Percentiles rank a stretch among this genome's conserved stretches.
These are phyloP conservation scores for Neogale vison DNA, from an alignment of 2,113 vertebrate species.

Conservation along the genomic window DNA sequence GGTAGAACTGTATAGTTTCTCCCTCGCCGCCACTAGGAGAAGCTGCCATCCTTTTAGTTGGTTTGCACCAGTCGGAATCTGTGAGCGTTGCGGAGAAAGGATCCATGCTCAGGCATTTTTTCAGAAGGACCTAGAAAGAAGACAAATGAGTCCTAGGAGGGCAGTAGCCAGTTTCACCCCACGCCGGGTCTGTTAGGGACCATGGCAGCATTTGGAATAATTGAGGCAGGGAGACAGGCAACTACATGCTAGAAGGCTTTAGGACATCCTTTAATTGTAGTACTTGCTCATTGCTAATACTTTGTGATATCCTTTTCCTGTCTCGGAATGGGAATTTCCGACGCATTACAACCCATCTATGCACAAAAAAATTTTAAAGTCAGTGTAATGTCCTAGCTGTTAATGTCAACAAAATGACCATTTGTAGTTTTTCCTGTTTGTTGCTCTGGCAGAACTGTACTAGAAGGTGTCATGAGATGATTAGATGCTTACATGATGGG, in stretches of 20 bases:
- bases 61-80: neutral
- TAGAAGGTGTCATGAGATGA: neutral
- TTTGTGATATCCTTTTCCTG: neutral
- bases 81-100: neutral
- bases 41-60: neutral
- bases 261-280: neutral
- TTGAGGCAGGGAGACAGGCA: neutral
- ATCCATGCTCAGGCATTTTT: neutral
- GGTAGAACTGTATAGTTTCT: neutral
- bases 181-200: neutral
- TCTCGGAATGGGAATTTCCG: neutral
- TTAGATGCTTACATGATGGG: fast-evolving
- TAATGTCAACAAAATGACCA: neutral
- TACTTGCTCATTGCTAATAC: neutral
- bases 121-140: neutral
- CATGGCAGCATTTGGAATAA: neutral
- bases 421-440: neutral
- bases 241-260: no score
- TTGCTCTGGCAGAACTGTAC: neutral
- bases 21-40: neutral
- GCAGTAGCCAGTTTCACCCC: neutral
- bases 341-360: neutral
- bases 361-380: neutral
- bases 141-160: neutral
- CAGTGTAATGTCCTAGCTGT: neutral